Evolutionary conservation across 2,888 invertebrate species (phyloP).

Genomic region (Scrobipalpa atriplicella): DNA sequence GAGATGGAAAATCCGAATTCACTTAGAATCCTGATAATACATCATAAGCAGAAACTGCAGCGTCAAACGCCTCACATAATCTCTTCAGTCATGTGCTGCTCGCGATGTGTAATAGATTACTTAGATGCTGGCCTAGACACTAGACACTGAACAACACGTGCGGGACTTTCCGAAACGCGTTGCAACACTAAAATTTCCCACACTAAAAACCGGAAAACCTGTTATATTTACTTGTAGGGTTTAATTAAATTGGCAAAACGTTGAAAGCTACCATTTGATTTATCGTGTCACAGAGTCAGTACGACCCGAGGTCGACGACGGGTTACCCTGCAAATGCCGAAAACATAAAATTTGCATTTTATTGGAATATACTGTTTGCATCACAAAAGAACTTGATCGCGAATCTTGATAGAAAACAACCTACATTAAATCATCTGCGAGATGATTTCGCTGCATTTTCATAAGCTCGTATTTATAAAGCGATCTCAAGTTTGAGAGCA

Average conservation of each 20-base stretch:
- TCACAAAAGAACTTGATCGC: conserved; percentile 61
- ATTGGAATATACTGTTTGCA: conserved; percentile 68
- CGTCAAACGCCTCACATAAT: neutral
- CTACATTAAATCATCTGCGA: conserved; percentile 19
- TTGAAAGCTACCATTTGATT: neutral
- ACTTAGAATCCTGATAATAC: conserved; percentile 17
- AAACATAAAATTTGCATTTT: conserved; percentile 62
- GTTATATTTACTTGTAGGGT: too few species aligned
- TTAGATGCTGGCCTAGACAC: too few species aligned
- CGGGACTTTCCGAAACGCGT: neutral
- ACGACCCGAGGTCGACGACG: neutral
- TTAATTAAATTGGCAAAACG: neutral
- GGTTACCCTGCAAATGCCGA: conserved; percentile 41
- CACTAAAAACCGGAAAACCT: neutral
- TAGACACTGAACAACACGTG: too few species aligned
- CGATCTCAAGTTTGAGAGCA: too few species aligned
- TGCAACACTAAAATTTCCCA: too few species aligned
- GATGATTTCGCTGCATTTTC: neutral
- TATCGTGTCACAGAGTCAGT: neutral
- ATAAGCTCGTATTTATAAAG: too few species aligned
- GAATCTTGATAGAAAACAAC: conserved; percentile 17
- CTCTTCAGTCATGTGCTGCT: too few species aligned
- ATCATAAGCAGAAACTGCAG: conserved; percentile 5
- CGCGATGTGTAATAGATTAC: too few species aligned
- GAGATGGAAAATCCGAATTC: conserved; percentile 6